phyloP scores from a whole-genome alignment of 2,113 vertebrate genomes.

The Campylorhamphus procurvoides region DNA sequence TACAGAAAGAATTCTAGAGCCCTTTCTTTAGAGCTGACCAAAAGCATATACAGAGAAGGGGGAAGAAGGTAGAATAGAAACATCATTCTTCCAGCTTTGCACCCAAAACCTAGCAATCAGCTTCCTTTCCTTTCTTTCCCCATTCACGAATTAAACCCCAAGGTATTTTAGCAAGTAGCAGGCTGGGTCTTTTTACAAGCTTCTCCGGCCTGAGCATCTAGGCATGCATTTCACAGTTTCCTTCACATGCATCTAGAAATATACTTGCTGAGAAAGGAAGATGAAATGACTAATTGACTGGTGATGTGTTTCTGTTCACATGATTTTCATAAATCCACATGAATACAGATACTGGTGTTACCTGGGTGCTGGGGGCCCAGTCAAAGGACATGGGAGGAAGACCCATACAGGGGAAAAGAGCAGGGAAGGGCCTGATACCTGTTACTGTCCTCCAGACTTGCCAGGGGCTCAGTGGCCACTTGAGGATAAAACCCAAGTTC shows the following conservation, averaged over 20 bases:
- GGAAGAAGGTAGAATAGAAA: background rate
- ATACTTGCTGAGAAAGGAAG: background rate
- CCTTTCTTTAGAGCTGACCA: background rate
- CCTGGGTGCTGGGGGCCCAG: background rate
- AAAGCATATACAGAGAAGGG: background rate
- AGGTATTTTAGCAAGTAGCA: background rate
- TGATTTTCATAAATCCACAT: background rate
- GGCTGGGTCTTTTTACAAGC: background rate
- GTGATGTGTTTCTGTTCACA: background rate
- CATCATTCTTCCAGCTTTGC: background rate
- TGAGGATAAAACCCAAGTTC: background rate
- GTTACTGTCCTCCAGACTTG: background rate
- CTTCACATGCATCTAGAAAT: background rate
- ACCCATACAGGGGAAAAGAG: background rate
- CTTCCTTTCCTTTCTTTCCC: background rate
- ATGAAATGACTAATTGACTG: background rate
- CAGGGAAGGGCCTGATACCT: background rate
- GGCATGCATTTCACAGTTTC: background rate
- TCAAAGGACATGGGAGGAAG: rapidly evolving
- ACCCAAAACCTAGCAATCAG: background rate
- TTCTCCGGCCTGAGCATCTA: background rate
- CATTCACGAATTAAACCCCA: background rate
- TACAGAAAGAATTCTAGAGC: background rate
- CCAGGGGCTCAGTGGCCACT: rapidly evolving
- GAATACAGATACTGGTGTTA: background rate